Conservation (phyloP, 1,140 invertebrate genomes). For the Leptoteleia sp. region DNA sequence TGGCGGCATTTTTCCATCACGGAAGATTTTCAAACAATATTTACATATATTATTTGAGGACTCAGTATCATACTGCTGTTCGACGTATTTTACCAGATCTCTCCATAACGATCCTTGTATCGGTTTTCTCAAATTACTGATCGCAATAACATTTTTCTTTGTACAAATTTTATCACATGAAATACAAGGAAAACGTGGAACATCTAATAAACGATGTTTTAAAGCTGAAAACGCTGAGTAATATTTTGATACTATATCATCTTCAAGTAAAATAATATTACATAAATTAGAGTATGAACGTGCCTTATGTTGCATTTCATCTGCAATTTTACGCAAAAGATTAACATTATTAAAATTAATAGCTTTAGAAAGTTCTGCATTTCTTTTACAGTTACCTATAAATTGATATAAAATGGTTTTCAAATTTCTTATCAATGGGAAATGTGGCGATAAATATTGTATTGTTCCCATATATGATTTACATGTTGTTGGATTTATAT, state of each 20-base stretch:
- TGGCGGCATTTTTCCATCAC: conserved; percentile 31
- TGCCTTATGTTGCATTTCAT: no score
- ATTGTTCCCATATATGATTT: no score
- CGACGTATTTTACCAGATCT: conserved; percentile 14
- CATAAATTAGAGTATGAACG: no score
- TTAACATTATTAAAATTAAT: no score
- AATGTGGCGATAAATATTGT: conserved; percentile 31
- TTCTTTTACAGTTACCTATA: no score
- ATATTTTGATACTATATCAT: conserved; percentile 30
- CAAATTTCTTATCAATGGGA: conserved; percentile 37
- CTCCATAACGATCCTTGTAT: no score
- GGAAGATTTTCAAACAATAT: conserved; percentile 28
- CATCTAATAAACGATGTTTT: conserved; percentile 46
- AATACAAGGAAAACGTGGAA: conserved; percentile 34
- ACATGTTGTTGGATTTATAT: no score
- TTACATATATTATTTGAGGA: conserved; percentile 24
- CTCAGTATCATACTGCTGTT: conserved; percentile 4
- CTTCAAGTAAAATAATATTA: no score
- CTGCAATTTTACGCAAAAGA: no score
- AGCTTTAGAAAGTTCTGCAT: no score
- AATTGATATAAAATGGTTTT: conserved; percentile 21
- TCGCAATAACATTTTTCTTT: conserved; percentile 25
- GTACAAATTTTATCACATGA: conserved; percentile 58
- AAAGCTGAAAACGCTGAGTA: conserved; percentile 40
- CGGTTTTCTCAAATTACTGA: conserved; percentile 20